Base-by-base conservation (phyloP, 2,888 invertebrate species). In the Melipona beecheii region DNA sequence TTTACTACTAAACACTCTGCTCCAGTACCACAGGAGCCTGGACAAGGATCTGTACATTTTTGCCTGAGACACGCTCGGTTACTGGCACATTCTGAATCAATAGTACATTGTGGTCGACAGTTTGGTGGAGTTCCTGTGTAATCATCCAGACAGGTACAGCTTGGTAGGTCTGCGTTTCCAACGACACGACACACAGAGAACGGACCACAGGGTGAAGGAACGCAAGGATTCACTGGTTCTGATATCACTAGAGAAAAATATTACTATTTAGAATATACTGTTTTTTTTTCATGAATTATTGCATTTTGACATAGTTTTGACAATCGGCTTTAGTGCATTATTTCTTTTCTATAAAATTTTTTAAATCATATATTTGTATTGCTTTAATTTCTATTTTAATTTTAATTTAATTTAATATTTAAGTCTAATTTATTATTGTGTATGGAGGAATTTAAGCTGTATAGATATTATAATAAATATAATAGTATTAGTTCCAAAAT, bases 151-250 rank as follows among this genome's bases (percentile, higher is more conserved):
- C 95, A 95, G 5, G 94, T 93, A 88, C 95, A 95, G 0, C 94
- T 97, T 60, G 97, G 96, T 94, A 97, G 96, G 86, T 96, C 96
- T 77, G 97, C 96, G 31, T 95, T 93, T 84, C 95, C 95, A 89
- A 97, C 96, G 65, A 97, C 96, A 84, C 97, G 96, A 92, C 98
- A 98, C 93, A 97, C 96, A 13, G 98, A 97, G 93, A 98, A 97
- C 4, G 97, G 97, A 73, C 98, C 98, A 93, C 98, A 98, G 0
- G 98, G 98, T 72, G 97, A 97, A 60, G 97, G 98, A 68, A 96
- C 95, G 93, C 98, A 98, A 50, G 97, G 97, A 92, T 97, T 96
- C 85, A 85, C 79, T 65, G 92, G 88, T 43, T 83, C 75, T 2
- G 80, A 0, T 11, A 75, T 36, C 54, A 27, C 81, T 75, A 27